Percentiles rank a stretch among this genome's conserved stretches.
phyloP scores from a whole-genome alignment of 30 jellyfish, hydroid and myxozoan species.

The Catostylus mosaicus region DNA sequence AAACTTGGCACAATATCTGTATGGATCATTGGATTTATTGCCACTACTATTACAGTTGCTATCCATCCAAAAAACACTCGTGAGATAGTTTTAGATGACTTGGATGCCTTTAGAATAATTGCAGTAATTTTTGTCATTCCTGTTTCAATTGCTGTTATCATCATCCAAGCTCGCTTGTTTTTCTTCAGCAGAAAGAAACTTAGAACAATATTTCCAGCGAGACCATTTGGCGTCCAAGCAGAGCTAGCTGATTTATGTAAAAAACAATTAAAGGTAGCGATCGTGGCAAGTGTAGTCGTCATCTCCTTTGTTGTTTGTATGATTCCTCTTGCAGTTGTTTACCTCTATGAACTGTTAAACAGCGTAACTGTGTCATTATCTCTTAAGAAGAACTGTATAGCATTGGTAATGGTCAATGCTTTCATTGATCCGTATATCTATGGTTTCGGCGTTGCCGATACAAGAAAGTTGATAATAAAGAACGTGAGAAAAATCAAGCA shows the following conservation, averaged over 20 bases:
- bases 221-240: background rate
- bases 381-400: background rate
- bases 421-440: background rate
- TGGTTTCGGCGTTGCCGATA: background rate
- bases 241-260: background rate
- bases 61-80: background rate
- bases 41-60: background rate
- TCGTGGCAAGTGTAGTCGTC: conserved; percentile 1
- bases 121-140: background rate
- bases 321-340: background rate
- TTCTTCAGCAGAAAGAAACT: background rate
- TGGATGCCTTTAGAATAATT: too few relatives aligned
- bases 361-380: background rate
- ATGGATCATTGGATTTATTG: background rate
- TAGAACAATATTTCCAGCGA: background rate
- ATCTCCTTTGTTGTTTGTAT: background rate
- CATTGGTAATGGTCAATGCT: background rate
- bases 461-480: conserved; percentile 1
- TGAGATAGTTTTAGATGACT: background rate
- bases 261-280: background rate
- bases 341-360: background rate
- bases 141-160: background rate
- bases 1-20: background rate
- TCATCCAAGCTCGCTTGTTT: background rate
- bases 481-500: background rate